Evolutionary conservation across 2,888 invertebrate genomes (phyloP), one percentile per base, ranked within the genome.

Genomic region (Cancer borealis): DNA sequence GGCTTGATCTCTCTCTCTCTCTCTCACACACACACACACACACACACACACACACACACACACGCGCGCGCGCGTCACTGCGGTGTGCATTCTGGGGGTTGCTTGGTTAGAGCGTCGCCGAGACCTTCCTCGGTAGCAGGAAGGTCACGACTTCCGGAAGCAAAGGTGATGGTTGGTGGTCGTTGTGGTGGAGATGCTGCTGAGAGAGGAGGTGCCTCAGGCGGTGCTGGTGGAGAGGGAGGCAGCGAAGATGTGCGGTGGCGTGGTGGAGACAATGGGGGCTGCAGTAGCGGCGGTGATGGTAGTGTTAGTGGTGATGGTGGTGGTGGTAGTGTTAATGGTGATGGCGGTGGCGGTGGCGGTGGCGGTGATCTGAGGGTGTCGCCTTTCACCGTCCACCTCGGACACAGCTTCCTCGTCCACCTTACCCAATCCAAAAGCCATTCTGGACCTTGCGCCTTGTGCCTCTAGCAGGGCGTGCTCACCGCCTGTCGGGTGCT

Each of bases 141-240:
- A 73, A 26, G 73, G 73, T 73, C 73, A 73, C 73, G 73, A n/a
- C 73, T 10, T 73, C 73, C 73, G 73, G 73, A 73, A 26, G n/a
- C n/a, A n/a, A n/a, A 26, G 26, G 73, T 73, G 73, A 26, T 73
- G 26, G 26, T 73, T 73, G 73, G 73, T 73, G 66, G 66, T 26
- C n/a, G 73, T n/a, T 26, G 73, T 26, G 73, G 26, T 73, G 73
- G 60, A 66, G 26, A 39, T 39, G 84, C 39, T 39, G 39, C 14
- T 39, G 84, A 17, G 39, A 10, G 84, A 39, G 39, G 84, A 30
- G 84, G 84, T 3, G 39, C 84, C 39, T 30, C 39, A 39, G 14
- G 84, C 84, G 84, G 84, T n/a, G n/a, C 14, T 21, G 21, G 21
- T 84, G 84, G 66, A 21, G 66, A 21, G 5, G 66, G 66, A 14